Base-by-base conservation (phyloP, 2,113 vertebrate species). In the Passer montanus region DNA sequence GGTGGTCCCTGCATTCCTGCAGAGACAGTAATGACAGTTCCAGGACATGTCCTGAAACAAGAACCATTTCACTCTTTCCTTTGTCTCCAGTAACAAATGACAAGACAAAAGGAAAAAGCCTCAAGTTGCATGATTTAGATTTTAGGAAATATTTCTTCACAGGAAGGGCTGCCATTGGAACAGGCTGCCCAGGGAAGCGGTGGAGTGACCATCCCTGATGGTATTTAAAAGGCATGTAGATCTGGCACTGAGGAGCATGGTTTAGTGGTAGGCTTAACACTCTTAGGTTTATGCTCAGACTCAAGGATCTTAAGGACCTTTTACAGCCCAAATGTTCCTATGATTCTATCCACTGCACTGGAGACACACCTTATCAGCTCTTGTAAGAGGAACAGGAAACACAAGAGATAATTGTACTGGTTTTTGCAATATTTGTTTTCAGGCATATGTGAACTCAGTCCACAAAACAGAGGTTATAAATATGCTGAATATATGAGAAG, bases 241-340 rank as follows among this genome's bases (percentile, higher is more conserved):
- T 28, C 22, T 16, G 21, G 17, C 47, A 55, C n/a, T 47, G 18
- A 27, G 4, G 24, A 17, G 62, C n/a, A 31, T 35, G n/a, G 27
- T 43, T 69, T 69, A 63, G 26, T 19, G 8, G 8, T 15, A 6
- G 15, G 21, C 26, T 69, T 69, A 43, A 49, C 14, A 14, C 47
- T 35, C 7, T 27, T 20, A 23, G 5, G 5, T 35, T 62, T 76
- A 33, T 31, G 8, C 15, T 28, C 0, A 0, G 10, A 37, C 37
- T 73, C 31, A 58, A 23, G 41, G 44, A 59, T 59, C 19, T 50
- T 16, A 33, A 33, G 28, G 26, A 55, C 3, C 6, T 49, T 76
- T 62, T 28, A 47, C 55, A 69, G 23, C 5, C 8, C 55, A 63
- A 69, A 31, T 20, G 7, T 33, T 31, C 20, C 18, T 69, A 4